Conservation (phyloP, 2,113 vertebrate species). For the Micronycteris hirsuta region DNA sequence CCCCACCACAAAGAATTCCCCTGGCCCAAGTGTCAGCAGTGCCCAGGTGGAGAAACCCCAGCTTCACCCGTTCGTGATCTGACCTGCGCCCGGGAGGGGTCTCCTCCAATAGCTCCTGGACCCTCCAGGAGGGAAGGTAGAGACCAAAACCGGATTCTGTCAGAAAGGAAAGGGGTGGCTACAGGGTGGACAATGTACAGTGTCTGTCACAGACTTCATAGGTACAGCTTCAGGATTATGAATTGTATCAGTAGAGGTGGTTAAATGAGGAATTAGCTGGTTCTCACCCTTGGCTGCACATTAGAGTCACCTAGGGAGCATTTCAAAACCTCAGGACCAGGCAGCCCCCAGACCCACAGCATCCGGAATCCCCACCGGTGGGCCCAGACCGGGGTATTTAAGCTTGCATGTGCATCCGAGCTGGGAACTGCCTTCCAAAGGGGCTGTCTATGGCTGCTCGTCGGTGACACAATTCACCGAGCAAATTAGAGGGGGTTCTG, state of each 20-base stretch:
- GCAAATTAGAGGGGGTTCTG: neutral
- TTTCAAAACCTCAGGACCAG: neutral
- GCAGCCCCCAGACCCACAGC: accelerated
- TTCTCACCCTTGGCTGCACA: neutral
- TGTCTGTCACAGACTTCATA: neutral
- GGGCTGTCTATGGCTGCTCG: neutral
- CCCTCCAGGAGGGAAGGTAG: neutral
- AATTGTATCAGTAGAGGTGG: no score
- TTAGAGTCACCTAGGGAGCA: neutral
- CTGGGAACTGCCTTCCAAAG: neutral
- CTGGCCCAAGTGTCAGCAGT: accelerated
- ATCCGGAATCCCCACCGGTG: accelerated
- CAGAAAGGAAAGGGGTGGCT: neutral
- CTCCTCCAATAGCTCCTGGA: neutral
- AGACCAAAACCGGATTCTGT: neutral
- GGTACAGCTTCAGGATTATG: accelerated
- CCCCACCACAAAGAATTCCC: neutral
- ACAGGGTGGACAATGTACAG: neutral
- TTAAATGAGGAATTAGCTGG: neutral
- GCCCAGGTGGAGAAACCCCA: neutral
- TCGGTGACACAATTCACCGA: accelerated
- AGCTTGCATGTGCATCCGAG: no score
- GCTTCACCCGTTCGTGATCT: neutral
- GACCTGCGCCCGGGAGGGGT: accelerated
- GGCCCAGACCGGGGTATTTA: neutral